phyloP scores from a whole-genome alignment of 1,140 invertebrate genomes.

The Tetramorium alpestre region DNA sequence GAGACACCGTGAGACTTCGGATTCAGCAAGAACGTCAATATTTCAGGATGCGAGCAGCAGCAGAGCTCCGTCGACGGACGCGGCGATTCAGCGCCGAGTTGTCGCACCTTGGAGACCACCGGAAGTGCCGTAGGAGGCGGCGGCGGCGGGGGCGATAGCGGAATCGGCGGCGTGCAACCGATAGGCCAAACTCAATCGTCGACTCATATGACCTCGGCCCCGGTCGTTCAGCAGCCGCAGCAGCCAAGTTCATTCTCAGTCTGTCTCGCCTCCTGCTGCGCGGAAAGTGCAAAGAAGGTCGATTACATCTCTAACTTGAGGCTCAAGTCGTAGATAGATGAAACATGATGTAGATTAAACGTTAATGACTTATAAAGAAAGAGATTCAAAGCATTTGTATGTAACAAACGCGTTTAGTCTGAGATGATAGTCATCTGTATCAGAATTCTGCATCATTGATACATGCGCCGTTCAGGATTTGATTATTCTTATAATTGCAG shows the following conservation, averaged over 20 bases:
- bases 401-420: no score
- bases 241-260: constrained; percentile 74
- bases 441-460: not conserved
- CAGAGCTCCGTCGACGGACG: constrained; percentile 76
- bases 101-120: constrained; percentile 77
- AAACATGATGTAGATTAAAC: not conserved
- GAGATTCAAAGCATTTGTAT: not conserved
- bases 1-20: not conserved
- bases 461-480: not conserved
- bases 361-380: not conserved
- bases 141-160: constrained; percentile 64
- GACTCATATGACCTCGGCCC: constrained; percentile 73
- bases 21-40: not conserved
- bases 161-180: constrained; percentile 60
- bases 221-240: constrained; percentile 76
- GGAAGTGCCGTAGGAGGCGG: constrained; percentile 69
- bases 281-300: constrained; percentile 83
- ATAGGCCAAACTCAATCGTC: constrained; percentile 79
- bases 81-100: constrained; percentile 77
- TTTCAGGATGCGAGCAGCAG: constrained; percentile 79
- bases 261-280: constrained; percentile 83
- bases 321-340: not conserved
- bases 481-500: constrained; percentile 85
- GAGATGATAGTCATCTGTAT: not conserved
- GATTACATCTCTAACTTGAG: not conserved